A percentile compares a stretch with the other conserved stretches of the same genome.
These are phyloP conservation scores for Donacobius atricapilla DNA, from an alignment of 2,113 vertebrate species.

Conservation along the genomic window DNA sequence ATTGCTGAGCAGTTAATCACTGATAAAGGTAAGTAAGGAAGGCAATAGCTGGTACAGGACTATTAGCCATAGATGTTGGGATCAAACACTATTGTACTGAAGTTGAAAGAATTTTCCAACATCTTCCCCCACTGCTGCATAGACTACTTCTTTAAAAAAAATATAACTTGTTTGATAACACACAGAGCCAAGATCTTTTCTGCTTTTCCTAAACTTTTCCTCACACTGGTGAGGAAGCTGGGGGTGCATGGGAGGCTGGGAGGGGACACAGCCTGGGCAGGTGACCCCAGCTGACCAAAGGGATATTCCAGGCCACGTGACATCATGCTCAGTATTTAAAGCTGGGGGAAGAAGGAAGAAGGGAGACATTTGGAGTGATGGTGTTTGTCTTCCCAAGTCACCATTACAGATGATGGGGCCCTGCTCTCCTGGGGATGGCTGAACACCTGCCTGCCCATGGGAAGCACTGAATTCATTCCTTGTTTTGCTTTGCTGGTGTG, in stretches of 20 bases:
- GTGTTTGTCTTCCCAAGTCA: not conserved
- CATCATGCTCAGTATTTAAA: not conserved
- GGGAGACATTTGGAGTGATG: not conserved
- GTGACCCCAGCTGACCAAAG: not conserved
- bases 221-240: no score
- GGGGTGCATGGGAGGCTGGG: not conserved
- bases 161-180: not conserved
- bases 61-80: not conserved
- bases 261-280: not conserved
- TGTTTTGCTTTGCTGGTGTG: not conserved
- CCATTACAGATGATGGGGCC: no score
- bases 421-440: not conserved
- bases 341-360: not conserved
- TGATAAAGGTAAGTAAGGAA: not conserved
- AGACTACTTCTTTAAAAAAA: not conserved
- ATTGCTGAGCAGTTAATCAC: not conserved
- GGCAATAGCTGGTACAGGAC: not conserved
- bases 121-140: not conserved
- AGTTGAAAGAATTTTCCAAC: not conserved
- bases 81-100: not conserved
- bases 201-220: fast-evolving
- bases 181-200: not conserved
- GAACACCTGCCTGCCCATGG: not conserved
- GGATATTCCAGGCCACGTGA: not conserved
- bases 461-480: not conserved